A percentile compares a stretch with the other conserved stretches of the same genome.
Conservation (phyloP, 1,140 invertebrate species). For the Ridgeia piscesae region DNA sequence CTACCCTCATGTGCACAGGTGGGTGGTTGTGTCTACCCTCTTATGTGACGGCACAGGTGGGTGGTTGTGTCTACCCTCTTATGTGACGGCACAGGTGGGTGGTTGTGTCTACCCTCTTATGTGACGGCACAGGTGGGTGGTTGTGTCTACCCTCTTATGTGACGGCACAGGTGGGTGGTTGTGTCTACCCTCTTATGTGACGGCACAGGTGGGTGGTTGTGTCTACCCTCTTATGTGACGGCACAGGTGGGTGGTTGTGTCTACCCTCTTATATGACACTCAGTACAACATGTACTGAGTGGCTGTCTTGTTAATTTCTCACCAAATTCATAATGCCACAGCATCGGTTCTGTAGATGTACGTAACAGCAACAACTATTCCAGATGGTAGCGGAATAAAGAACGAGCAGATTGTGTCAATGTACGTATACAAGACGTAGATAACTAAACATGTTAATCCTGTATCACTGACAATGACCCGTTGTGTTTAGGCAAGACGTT, state of each 20-base stretch:
- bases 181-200: too few species aligned
- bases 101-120: too few species aligned
- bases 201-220: conserved; percentile 83
- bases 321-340: too few species aligned
- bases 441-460: background rate
- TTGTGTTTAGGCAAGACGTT: conserved; percentile 79
- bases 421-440: background rate
- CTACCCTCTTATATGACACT: too few species aligned
- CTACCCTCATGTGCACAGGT: too few species aligned
- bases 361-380: background rate
- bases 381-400: background rate
- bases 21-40: too few species aligned
- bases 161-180: conserved; percentile 83
- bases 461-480: background rate
- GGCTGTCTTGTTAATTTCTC: too few species aligned
- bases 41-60: conserved; percentile 85
- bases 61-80: too few species aligned
- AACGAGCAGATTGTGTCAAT: background rate
- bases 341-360: background rate
- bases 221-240: too few species aligned
- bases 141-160: too few species aligned
- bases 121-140: conserved; percentile 83
- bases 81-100: conserved; percentile 83
- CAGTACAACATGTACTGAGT: too few species aligned
- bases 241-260: conserved; percentile 68